These are phyloP conservation scores for Toxotes chatareus DNA, from an alignment of 2,113 vertebrate genomes.

Conservation along the genomic window DNA sequence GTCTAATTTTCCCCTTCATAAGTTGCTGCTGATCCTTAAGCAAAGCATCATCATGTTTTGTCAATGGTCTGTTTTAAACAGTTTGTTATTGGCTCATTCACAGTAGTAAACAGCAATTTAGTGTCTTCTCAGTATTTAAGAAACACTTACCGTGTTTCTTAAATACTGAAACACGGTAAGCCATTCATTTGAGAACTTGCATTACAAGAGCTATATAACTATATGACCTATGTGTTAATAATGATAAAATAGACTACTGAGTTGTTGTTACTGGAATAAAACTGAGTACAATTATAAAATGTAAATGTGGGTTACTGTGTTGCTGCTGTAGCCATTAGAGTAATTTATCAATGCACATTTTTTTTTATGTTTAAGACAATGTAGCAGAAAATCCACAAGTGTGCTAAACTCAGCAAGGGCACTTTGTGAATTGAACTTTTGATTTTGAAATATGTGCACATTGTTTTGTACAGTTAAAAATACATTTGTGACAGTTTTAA, in stretches of 20 bases:
- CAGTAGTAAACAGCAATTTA: neutral
- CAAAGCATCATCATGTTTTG: constrained; percentile 16
- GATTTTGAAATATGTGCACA: neutral
- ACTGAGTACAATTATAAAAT: neutral
- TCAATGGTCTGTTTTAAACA: constrained; percentile 20
- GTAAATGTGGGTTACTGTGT: neutral
- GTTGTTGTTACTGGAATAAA: neutral
- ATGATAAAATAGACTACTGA: neutral
- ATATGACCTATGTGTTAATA: neutral
- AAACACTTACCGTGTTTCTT: no score
- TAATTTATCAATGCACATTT: neutral
- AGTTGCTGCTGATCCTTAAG: constrained; percentile 21
- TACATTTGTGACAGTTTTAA: neutral
- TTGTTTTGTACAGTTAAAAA: neutral
- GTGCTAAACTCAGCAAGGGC: neutral
- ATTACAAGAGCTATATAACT: neutral
- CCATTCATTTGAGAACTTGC: neutral
- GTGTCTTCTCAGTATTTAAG: neutral
- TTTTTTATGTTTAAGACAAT: neutral
- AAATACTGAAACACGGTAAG: no score
- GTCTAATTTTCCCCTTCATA: constrained; percentile 37
- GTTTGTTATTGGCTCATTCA: constrained; percentile 15
- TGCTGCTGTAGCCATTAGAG: neutral
- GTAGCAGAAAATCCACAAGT: neutral
- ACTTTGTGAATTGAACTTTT: neutral